A percentile compares a stretch with the other conserved stretches of the same genome.
phyloP scores from a whole-genome alignment of 2,797 vertebrate genomes.

The Dendrocincla fuliginosa region DNA sequence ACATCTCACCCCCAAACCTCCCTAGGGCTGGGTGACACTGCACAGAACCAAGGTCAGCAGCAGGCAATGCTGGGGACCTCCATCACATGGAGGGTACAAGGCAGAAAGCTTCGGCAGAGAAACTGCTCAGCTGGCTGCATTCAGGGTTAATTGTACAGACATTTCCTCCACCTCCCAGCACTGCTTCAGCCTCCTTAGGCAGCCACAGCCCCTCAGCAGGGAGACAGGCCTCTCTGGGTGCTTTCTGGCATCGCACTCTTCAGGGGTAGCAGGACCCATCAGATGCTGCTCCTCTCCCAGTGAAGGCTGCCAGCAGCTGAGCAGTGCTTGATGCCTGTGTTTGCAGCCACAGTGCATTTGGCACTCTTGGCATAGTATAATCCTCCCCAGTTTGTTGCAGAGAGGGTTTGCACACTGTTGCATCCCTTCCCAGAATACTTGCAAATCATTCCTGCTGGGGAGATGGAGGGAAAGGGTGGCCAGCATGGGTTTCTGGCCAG shows the following conservation, averaged over 20 bases:
- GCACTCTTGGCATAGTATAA: neutral
- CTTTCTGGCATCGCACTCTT: neutral
- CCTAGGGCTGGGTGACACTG: neutral
- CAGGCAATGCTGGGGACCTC: accelerated
- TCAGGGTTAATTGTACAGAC: neutral
- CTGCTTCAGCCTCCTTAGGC: neutral
- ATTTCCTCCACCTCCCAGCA: neutral
- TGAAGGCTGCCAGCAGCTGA: constrained; percentile 2
- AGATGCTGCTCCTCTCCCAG: neutral
- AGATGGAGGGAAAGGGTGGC: neutral
- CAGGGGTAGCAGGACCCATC: neutral
- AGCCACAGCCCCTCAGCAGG: neutral
- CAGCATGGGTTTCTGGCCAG: neutral
- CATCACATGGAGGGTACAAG: neutral
- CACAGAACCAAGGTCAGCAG: neutral
- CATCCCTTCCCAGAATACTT: neutral
- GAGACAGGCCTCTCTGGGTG: neutral
- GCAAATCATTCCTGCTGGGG: neutral
- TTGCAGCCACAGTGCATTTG: neutral
- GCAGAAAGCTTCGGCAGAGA: neutral
- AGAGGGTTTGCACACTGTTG: neutral
- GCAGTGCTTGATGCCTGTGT: neutral
- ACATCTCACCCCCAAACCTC: too few species aligned
- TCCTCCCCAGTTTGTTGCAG: neutral
- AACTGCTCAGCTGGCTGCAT: neutral